Percentiles rank a stretch among this genome's conserved stretches.
Conservation (phyloP, 1,140 invertebrate genomes). For the Littorina saxatilis region DNA sequence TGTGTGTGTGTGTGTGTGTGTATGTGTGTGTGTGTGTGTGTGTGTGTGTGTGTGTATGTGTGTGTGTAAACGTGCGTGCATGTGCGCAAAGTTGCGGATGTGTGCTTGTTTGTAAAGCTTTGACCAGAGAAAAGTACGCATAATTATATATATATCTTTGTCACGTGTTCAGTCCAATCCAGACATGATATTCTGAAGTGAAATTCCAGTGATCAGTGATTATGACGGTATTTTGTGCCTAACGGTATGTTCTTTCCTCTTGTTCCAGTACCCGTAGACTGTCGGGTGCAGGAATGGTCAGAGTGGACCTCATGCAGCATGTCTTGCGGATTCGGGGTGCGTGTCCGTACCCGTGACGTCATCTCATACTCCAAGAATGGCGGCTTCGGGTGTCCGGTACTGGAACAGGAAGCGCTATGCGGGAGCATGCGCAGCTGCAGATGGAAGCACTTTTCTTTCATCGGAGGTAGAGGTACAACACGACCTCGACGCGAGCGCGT, state of each 20-base stretch:
- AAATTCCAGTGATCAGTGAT: too few relatives aligned
- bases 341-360: not conserved
- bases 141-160: too few relatives aligned
- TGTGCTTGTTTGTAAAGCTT: not conserved
- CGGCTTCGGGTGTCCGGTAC: not conserved
- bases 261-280: constrained; percentile 18
- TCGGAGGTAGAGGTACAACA: constrained; percentile 28
- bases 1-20: too few relatives aligned
- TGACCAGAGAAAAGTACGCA: not conserved
- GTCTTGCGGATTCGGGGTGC: constrained; percentile 21
- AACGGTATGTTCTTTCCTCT: too few relatives aligned
- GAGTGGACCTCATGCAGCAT: constrained; percentile 23
- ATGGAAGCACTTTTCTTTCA: constrained; percentile 47
- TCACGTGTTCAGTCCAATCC: not conserved
- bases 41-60: too few relatives aligned
- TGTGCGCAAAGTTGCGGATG: too few relatives aligned
- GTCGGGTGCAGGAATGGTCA: constrained; percentile 11
- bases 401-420: constrained; percentile 36
- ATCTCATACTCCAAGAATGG: not conserved
- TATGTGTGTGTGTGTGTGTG: too few relatives aligned
- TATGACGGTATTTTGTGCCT: too few relatives aligned
- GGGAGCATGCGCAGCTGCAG: constrained; percentile 49
- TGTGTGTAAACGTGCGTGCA: too few relatives aligned
- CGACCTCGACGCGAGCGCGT: not conserved
- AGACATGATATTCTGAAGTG: too few relatives aligned